phyloP scores from a whole-genome alignment of 2,888 invertebrate genomes.

The Pristionchus arcanus region DNA sequence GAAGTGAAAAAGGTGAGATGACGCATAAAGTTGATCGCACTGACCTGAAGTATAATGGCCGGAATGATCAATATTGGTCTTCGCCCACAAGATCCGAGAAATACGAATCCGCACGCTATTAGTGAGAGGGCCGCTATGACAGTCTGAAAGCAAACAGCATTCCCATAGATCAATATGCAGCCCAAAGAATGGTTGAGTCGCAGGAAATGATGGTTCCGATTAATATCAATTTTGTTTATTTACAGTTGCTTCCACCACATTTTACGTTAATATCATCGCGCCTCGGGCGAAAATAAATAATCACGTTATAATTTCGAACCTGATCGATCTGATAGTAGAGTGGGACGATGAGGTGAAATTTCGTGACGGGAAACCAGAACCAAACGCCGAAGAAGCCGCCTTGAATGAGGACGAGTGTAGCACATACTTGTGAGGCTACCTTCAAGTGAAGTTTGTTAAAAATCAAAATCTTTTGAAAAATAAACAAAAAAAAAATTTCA shows the following conservation, averaged over 20 bases:
- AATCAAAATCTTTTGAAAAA: too few relatives aligned
- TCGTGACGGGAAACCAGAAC: constrained; percentile 25
- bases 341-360: not conserved
- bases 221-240: too few relatives aligned
- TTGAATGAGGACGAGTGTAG: not conserved
- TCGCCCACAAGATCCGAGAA: not conserved
- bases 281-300: too few relatives aligned
- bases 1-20: not conserved
- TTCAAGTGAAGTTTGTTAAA: too few relatives aligned
- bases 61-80: not conserved
- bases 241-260: too few relatives aligned
- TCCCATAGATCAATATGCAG: too few relatives aligned
- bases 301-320: too few relatives aligned
- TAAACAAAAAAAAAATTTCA: not conserved
- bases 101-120: not conserved
- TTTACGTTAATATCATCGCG: too few relatives aligned
- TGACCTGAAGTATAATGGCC: not conserved
- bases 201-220: not conserved
- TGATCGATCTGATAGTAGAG: not conserved
- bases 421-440: not conserved
- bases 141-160: not conserved
- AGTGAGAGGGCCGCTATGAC: not conserved
- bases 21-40: not conserved
- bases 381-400: not conserved
- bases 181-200: not conserved